phyloP scores from a whole-genome alignment of 2,113 vertebrate genomes.

The Ptilonorhynchus violaceus region DNA sequence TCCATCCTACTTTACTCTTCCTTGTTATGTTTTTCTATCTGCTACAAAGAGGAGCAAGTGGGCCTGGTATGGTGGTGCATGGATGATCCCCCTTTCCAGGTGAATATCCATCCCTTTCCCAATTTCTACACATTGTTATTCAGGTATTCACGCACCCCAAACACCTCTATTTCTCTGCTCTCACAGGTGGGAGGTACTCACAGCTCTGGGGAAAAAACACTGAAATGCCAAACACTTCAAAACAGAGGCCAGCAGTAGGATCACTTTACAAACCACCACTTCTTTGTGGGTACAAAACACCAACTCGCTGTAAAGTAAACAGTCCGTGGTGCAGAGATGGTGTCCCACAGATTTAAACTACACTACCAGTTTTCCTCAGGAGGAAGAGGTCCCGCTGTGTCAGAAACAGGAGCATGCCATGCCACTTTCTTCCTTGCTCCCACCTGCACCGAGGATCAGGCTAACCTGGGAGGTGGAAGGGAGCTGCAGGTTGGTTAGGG shows the following conservation, averaged over 20 bases:
- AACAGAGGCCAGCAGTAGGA: background rate
- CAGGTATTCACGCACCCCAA: background rate
- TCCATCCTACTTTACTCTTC: background rate
- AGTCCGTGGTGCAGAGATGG: background rate
- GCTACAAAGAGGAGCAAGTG: background rate
- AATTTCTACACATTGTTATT: background rate
- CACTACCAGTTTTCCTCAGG: background rate
- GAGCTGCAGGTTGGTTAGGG: background rate
- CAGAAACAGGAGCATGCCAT: rapidly evolving
- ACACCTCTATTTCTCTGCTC: background rate
- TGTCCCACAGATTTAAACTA: background rate
- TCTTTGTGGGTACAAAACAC: background rate
- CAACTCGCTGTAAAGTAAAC: background rate
- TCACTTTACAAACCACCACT: background rate
- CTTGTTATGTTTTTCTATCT: background rate
- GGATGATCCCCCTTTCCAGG: background rate
- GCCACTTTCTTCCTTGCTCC: background rate
- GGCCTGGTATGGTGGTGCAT: background rate
- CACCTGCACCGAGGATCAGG: background rate
- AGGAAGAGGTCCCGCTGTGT: background rate
- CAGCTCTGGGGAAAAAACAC: background rate
- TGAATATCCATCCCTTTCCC: background rate
- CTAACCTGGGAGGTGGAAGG: background rate
- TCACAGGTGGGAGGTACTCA: background rate
- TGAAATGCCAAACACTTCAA: background rate